Conservation (phyloP, 2,888 invertebrate genomes). For the Nipponacmea schrenckii region DNA sequence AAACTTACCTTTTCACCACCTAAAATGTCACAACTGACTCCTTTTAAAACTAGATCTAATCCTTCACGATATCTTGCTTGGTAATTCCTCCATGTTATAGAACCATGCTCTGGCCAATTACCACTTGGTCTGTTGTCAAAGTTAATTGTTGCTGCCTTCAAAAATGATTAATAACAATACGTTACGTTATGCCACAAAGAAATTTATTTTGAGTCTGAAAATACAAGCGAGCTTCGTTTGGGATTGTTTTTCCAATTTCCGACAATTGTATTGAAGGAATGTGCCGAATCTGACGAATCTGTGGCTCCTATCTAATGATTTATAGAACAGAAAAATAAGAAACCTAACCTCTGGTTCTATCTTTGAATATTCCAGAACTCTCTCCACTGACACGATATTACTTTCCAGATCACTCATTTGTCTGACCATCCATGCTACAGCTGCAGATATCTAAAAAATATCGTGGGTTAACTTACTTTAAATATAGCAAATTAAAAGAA, state of each 20-base stretch:
- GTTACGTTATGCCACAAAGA: too few species aligned
- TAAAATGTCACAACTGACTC: slow-evolving; percentile 41
- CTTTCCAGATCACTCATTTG: slow-evolving; percentile 45
- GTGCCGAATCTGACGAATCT: too few species aligned
- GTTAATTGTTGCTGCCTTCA: slow-evolving; percentile 36
- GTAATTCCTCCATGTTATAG: slow-evolving; percentile 45
- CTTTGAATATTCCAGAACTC: slow-evolving; percentile 44
- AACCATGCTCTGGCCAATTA: slow-evolving; percentile 50
- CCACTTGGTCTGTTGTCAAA: slow-evolving; percentile 24
- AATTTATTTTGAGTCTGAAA: too few species aligned
- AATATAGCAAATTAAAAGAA: too few species aligned
- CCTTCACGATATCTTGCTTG: slow-evolving; percentile 46
- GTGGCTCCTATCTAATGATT: too few species aligned
- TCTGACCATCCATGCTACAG: slow-evolving; percentile 38
- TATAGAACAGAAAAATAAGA: too few species aligned
- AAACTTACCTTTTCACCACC: slow-evolving; percentile 45
- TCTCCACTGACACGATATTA: slow-evolving; percentile 45
- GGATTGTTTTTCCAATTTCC: too few species aligned
- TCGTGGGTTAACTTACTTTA: background rate
- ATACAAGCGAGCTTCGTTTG: too few species aligned
- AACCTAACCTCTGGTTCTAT: slow-evolving; percentile 36
- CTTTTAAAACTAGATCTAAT: slow-evolving; percentile 51
- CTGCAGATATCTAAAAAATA: slow-evolving; percentile 31
- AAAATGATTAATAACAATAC: too few species aligned
- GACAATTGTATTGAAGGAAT: too few species aligned